These are phyloP conservation scores for Gavialis gangeticus DNA, from an alignment of 2,113 vertebrate genomes.

Conservation along the genomic window DNA sequence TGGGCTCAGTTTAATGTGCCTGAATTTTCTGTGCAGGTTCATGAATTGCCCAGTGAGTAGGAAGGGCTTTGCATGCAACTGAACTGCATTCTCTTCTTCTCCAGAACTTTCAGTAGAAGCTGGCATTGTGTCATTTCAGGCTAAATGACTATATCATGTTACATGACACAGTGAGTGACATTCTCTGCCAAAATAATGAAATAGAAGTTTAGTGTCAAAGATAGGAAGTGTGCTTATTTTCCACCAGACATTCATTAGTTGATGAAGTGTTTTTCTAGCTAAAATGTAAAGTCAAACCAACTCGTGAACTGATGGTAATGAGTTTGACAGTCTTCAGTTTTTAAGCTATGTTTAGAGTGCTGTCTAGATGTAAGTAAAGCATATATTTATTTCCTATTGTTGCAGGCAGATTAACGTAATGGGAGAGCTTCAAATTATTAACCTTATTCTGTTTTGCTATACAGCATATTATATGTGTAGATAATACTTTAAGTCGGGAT, in stretches of 20 bases:
- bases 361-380: not conserved
- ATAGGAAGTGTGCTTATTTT: slow-evolving; percentile 35
- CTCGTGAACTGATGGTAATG: not conserved
- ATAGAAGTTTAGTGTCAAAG: slow-evolving; percentile 32
- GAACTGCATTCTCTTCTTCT: not conserved
- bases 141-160: slow-evolving; percentile 17
- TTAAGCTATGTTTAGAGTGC: not conserved
- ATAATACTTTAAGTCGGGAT: not conserved
- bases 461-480: not conserved
- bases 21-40: too few species aligned
- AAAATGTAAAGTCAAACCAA: slow-evolving; percentile 21
- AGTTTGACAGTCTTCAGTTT: not conserved
- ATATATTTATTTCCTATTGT: not conserved
- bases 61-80: not conserved
- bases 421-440: not conserved
- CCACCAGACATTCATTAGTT: slow-evolving; percentile 43
- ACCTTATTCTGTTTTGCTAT: too few species aligned
- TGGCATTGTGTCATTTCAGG: slow-evolving; percentile 19
- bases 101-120: not conserved
- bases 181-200: slow-evolving; percentile 56
- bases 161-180: slow-evolving; percentile 12
- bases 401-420: not conserved
- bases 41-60: not conserved
- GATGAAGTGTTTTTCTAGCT: slow-evolving; percentile 38
- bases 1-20: too few species aligned